A percentile compares a stretch with the other conserved stretches of the same genome.
Evolutionary conservation across 2,113 vertebrate genomes (phyloP).

Genomic region (Pyrgilauda ruficollis): DNA sequence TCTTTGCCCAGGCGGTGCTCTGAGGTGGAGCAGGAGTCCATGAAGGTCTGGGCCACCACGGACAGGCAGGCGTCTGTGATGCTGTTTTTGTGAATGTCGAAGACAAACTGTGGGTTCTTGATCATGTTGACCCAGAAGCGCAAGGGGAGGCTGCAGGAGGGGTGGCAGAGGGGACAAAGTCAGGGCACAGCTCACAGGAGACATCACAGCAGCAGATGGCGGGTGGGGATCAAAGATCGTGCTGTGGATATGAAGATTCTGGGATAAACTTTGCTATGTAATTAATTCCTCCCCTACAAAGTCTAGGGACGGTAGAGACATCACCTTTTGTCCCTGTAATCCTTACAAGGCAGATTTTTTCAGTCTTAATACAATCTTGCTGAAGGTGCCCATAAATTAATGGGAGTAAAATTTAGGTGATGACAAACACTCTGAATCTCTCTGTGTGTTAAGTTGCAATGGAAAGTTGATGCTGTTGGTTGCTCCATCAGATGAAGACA

Average conservation of each 20-base stretch:
- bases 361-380: neutral
- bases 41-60: constrained; percentile 98
- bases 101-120: constrained; percentile 98
- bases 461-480: neutral
- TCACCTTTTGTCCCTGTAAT: neutral
- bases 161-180: neutral
- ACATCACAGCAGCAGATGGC: neutral
- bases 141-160: constrained; percentile 84
- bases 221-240: accelerated
- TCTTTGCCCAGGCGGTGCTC: constrained; percentile 98
- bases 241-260: no score
- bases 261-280: neutral
- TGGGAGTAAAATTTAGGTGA: neutral
- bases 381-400: neutral
- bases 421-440: neutral
- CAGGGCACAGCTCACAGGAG: neutral
- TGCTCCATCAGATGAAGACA: neutral
- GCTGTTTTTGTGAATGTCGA: constrained; percentile 98
- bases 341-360: neutral
- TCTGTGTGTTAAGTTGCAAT: neutral
- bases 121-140: constrained; percentile 99
- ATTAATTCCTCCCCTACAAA: neutral
- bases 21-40: constrained; percentile 98
- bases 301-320: accelerated
- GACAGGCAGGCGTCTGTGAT: constrained; percentile 98